Base-by-base conservation (phyloP, 1,140 invertebrate genomes). In the Lerema accius region DNA sequence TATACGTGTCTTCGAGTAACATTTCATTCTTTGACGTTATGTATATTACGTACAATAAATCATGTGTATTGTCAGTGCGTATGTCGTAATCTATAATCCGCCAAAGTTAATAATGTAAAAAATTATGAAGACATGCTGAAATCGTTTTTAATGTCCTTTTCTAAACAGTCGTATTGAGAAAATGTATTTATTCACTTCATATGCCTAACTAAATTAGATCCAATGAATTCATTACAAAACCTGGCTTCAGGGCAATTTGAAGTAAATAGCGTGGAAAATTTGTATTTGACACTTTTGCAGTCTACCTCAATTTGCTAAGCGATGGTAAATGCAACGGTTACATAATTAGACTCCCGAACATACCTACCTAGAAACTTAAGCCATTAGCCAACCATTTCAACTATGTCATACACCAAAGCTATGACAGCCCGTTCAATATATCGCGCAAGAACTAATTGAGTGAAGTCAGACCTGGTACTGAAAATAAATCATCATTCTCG, bases 351-450 rank as follows among this genome's bases (percentile, higher is more conserved):
- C 6, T 15, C 15, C 40, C 14, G 15, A 4, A 42, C 7, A 42
- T 15, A 16, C 28, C 28, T 37, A 50, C 16, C 28, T n/a, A 50
- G 48, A 50, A 50, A 50, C 48, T 50, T 50, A 37, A 50, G 26
- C 17, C 14, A 17, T 50, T 50, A 50, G 48, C 13, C 16, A 50
- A 53, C 39, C 39, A 53, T 53, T 53, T 39, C 19, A 23, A 53
- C 37, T 13, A 40, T 53, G 50, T 53, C 37, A 16, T 40, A 40
- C 10, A 13, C 37, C 14, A 1, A 6, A 39, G 37, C 28, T 32
- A 7, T 32, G 28, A 32, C 28, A 32, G 9, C 4, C 9, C 7
- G 28, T 32, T 32, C 28, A 32, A 32, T 32, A 32, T 11, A 37
- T 23, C 11, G 39, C n/a, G 10, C 11, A 26, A 42, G 50, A 53